Evolutionary conservation across 2,797 vertebrate species (phyloP), one percentile per base, ranked within the genome.

Genomic region (Sphaeramia orbicularis): DNA sequence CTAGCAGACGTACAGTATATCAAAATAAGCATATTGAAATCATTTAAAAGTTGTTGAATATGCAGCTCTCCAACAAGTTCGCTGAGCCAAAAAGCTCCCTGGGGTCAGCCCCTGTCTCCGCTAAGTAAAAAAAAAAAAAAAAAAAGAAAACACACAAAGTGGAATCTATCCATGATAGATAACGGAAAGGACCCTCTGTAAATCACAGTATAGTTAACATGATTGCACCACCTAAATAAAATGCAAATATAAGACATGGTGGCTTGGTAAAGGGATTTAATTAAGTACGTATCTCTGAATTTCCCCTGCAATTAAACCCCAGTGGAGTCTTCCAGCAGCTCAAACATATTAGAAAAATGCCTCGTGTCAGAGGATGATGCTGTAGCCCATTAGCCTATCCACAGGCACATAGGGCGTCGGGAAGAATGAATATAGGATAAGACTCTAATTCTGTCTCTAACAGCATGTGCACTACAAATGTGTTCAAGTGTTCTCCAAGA

Each of bases 301-400:
- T 84, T 86, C 83, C 79, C 67, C 77, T 44, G 83, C 86, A 92
- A 90, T 91, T 90, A 90, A 92, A 86, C 86, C 85, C 86, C 83
- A 76, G 74, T 65, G 67, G 88, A 85, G 76, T 88, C 78, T 70
- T 86, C 86, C 89, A 81, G 84, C 87, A 86, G 88, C 84, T 91
- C 78, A 85, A 90, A 87, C 79, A 86, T 88, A 91, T 91, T 89
- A 89, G 72, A 88, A 88, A 85, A 88, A 90, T 65, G 68, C 71
- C 30, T 63, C 1, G 30, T 87, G 91, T 88, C 84, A 87, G 81
- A 86, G 63, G 78, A 84, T 76, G 86, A 80, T 83, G 82, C 80
- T 10, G 70, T 69, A 84, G 80, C 80, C 85, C 82, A 89, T 90
- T 90, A 90, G 86, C 83, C 61, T 84, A 89, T 84, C 86, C 86